phyloP scores from a whole-genome alignment of 2,113 vertebrate species.

The Recurvirostra avosetta region DNA sequence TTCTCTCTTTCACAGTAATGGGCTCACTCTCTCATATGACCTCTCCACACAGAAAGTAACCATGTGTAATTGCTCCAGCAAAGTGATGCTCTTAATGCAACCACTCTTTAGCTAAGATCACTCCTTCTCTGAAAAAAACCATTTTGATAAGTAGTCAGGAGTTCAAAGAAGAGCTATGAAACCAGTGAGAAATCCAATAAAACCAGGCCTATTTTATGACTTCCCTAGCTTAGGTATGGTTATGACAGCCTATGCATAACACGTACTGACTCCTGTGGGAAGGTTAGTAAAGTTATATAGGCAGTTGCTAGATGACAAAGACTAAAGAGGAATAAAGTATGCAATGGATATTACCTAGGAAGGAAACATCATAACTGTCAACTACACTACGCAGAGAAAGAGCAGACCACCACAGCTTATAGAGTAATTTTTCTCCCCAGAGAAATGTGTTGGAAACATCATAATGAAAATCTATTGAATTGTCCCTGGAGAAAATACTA shows the following conservation, averaged over 20 bases:
- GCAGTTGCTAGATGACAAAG: background rate
- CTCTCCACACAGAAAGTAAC: constrained; percentile 6
- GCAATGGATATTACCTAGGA: background rate
- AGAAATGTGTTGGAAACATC: background rate
- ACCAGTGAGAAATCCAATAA: background rate
- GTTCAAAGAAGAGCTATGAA: background rate
- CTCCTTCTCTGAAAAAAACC: background rate
- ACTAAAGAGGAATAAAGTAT: background rate
- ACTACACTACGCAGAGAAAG: background rate
- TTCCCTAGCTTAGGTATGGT: background rate
- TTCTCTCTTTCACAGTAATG: background rate
- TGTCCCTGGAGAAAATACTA: background rate
- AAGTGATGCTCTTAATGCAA: background rate
- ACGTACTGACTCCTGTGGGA: background rate
- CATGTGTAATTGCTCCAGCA: background rate
- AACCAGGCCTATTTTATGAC: background rate
- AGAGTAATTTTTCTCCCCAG: background rate
- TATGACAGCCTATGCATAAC: background rate
- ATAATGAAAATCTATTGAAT: background rate
- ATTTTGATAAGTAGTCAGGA: background rate
- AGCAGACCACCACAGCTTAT: background rate
- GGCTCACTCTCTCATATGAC: background rate
- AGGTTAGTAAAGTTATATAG: background rate
- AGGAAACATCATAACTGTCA: background rate
- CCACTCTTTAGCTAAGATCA: background rate